A percentile compares a stretch with the other conserved stretches of the same genome.
These are phyloP conservation scores for Mionectes olivaceus DNA, from an alignment of 2,797 vertebrate genomes.

Conservation along the genomic window DNA sequence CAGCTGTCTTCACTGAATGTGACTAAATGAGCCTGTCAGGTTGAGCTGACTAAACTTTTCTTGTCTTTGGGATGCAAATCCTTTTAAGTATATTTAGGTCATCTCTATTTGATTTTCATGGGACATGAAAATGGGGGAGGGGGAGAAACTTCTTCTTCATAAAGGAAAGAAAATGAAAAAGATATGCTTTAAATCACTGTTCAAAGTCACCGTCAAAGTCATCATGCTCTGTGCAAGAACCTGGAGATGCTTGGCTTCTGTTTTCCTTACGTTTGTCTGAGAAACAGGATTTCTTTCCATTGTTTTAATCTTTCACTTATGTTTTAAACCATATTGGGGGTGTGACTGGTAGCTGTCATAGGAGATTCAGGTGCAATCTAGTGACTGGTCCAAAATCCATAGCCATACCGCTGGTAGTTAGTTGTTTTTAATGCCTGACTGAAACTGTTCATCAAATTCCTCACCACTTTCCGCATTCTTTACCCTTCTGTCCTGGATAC, in stretches of 20 bases:
- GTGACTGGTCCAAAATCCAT: neutral
- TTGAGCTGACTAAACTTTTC: constrained; percentile 68
- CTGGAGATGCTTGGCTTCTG: neutral
- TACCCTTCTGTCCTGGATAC: neutral
- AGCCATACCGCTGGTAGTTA: neutral
- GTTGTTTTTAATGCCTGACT: neutral
- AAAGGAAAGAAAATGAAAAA: constrained; percentile 14
- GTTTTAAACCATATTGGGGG: neutral
- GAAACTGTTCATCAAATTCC: neutral
- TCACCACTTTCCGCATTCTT: neutral
- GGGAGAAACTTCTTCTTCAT: neutral
- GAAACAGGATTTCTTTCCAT: neutral
- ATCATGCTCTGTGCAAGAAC: neutral
- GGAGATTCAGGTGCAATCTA: neutral
- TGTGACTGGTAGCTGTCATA: neutral
- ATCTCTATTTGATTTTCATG: constrained; percentile 47
- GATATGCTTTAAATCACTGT: constrained; percentile 8
- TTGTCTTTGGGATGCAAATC: constrained; percentile 63
- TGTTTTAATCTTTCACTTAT: neutral
- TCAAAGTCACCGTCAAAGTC: constrained; percentile 34
- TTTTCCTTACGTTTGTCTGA: neutral
- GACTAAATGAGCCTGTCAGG: constrained; percentile 57
- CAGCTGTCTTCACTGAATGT: constrained; percentile 54
- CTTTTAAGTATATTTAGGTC: constrained; percentile 60
- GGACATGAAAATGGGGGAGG: neutral